Base-by-base conservation (phyloP, 2,888 invertebrate species). In the Eurytoma adleriae region DNA sequence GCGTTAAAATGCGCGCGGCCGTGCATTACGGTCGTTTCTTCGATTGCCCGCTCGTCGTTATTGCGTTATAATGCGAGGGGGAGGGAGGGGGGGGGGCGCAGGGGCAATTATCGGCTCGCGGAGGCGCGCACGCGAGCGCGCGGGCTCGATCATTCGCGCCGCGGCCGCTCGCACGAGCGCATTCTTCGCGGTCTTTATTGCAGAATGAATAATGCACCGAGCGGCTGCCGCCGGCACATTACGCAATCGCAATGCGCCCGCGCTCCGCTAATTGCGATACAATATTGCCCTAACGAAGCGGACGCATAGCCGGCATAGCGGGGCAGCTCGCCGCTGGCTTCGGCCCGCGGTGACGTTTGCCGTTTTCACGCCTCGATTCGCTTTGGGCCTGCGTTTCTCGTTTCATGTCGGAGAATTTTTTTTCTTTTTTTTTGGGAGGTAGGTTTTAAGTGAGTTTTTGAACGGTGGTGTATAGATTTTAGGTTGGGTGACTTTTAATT, bases 271-370 rank as follows among this genome's bases (percentile, higher is more conserved):
- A 80, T 80, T 80, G 72, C 72, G 76, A 72, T 72, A 80, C 80
- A 80, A 80, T 80, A 80, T 80, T 80, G 80, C 80, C n/a, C 59
- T 70, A 80, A 80, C 79, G 79, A 75, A 66, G 64, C 75, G 27
- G 10, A 40, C 40, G 40, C 40, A 1, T 18, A 50, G 50, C 24
- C 61, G 3, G 40, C 69, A 56, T 18, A 7, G 57, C 61, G 24
- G 24, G 24, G 24, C 24, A 24, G 24, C 24, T 24, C 24, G 24
- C 14, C 13, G 66, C 16, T 18, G 52, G 54, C 5, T 71, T 57
- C n/a, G n/a, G 20, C 16, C 13, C 27, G 14, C 40, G 59, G n/a
- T 64, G 75, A 67, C 48, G 67, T 67, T 75, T 75, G 75, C 57
- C 67, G 59, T 54, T 66, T 75, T 67, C 50, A 52, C 69, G 52